Percentiles rank a stretch among this genome's conserved stretches.
Conservation (phyloP, 2,113 vertebrate species). For the Bostrychus sinensis region DNA sequence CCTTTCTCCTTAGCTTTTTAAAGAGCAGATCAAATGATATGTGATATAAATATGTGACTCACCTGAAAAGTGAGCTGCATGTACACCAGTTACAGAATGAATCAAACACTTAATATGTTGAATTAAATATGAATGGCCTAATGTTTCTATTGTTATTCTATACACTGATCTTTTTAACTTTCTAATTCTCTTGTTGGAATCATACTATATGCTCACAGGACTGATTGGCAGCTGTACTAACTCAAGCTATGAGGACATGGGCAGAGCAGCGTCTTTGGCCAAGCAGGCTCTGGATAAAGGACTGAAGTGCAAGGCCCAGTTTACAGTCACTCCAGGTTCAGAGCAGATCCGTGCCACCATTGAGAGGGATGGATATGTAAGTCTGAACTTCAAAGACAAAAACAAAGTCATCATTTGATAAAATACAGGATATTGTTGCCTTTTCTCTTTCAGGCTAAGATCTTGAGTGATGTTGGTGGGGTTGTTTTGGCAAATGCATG, state of each 20-base stretch:
- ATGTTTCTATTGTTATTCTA: no score
- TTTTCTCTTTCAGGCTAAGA: conserved; percentile 81
- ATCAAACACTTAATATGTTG: no score
- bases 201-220: conserved; percentile 71
- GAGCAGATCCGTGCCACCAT: conserved; percentile 98
- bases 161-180: neutral
- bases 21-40: conserved; percentile 21
- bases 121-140: neutral
- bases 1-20: conserved; percentile 13
- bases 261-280: conserved; percentile 91
- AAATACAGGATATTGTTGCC: neutral
- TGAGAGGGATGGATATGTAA: conserved; percentile 95
- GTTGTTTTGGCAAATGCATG: conserved; percentile 97
- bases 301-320: conserved; percentile 91
- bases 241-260: conserved; percentile 99
- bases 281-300: conserved; percentile 91
- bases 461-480: conserved; percentile 90
- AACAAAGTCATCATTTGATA: neutral
- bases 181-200: neutral
- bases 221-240: conserved; percentile 98
- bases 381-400: no score
- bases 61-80: neutral
- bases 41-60: no score
- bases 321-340: conserved; percentile 95
- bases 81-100: conserved; percentile 9